Percentiles rank a stretch among this genome's conserved stretches.
Conservation (phyloP, 2,888 invertebrate species). For the Prionchulus punctatus region DNA sequence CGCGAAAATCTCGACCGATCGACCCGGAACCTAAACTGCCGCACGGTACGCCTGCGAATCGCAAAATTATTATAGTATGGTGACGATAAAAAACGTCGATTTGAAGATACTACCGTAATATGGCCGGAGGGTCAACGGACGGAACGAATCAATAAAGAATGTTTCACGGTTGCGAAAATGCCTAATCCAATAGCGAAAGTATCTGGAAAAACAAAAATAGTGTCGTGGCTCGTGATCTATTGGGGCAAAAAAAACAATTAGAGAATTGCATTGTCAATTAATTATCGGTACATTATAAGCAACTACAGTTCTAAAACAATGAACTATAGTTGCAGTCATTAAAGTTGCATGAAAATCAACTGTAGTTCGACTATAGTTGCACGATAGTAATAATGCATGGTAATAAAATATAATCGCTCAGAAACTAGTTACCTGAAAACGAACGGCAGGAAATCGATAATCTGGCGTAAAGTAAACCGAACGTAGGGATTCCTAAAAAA, state of each 20-base stretch:
- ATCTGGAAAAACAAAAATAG: constrained; percentile 8
- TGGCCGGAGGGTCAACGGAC: constrained; percentile 35
- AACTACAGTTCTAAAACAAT: too few relatives aligned
- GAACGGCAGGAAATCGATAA: constrained; percentile 27
- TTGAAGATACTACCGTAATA: constrained; percentile 41
- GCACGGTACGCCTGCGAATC: constrained; percentile 53
- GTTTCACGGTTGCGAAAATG: constrained; percentile 30
- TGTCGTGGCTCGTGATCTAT: too few relatives aligned
- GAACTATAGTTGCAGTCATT: not conserved
- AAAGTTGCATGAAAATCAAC: not conserved
- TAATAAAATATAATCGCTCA: too few relatives aligned
- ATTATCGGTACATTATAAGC: too few relatives aligned
- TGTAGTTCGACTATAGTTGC: not conserved
- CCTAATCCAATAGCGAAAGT: constrained; percentile 19
- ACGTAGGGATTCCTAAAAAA: not conserved
- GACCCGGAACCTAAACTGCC: constrained; percentile 65
- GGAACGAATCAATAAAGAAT: constrained; percentile 37
- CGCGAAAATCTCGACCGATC: constrained; percentile 71
- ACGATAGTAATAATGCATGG: too few relatives aligned
- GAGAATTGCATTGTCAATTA: too few relatives aligned
- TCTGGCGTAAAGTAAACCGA: constrained; percentile 12
- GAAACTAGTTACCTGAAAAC: constrained; percentile 17
- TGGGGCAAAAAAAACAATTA: too few relatives aligned
- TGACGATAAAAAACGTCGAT: constrained; percentile 12
- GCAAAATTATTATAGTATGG: not conserved